Base-by-base conservation (phyloP, 2,113 vertebrate genomes). In the Bolborhynchus lineola region DNA sequence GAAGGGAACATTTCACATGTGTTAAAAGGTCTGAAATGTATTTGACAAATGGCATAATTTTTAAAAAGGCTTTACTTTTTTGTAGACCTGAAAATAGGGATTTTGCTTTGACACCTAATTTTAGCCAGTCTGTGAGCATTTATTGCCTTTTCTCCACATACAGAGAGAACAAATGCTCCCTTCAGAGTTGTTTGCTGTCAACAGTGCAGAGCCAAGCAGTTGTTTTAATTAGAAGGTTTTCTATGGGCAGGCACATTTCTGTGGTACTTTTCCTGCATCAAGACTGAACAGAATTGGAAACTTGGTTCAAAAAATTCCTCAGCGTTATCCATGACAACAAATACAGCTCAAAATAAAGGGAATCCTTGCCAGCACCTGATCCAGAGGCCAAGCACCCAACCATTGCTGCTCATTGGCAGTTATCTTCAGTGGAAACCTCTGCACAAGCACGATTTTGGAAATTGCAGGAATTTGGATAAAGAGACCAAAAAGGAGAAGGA, bases 171-270 rank as follows among this genome's bases (percentile, higher is more conserved):
- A 94, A 94, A 90, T 72, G 81, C 74, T 97, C 92, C 90, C 92
- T 85, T 92, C 81, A 85, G 93, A 95, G 74, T 19, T 95, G 90
- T 92, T 94, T 91, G 82, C 83, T 92, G 83, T 92, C 88, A 86
- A 39, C 11, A 92, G 71, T 1, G 0, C 68, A 93, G 76, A 96
- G 82, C 50, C 11, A 19, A 89, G 83, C 37, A 77, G 81, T 75
- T 94, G 88, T 84, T 96, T 93, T 91, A 94, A 92, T 94, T 94
- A 91, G 88, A 83, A 68, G 80, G 44, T 87, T 93, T 93, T 78
- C 86, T 82, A 60, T 2, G 67, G 72, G 71, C 91, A 86, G 95
- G 82, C 69, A 59, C 88, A 82, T 82, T 82, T 92, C 59, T 62
- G 39, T 77, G 62, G 82, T 85, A 60, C 69, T 75, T 41, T 21